A percentile compares a stretch with the other conserved stretches of the same genome.
Conservation (phyloP, 2,797 vertebrate genomes). For the Syndactyla subalaris region DNA sequence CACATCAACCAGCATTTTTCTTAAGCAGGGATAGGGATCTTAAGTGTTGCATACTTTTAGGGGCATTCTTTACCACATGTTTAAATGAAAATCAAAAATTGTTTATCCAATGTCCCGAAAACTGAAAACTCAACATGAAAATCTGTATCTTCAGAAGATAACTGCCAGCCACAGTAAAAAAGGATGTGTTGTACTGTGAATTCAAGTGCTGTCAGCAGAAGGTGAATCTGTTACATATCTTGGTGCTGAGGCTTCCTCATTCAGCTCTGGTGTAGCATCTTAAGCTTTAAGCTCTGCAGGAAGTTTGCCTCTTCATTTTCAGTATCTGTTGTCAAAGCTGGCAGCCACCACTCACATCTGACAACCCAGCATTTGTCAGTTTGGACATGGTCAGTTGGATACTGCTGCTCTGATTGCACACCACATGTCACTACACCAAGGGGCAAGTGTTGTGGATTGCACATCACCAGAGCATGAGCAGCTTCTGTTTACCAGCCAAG, state of each 20-base stretch:
- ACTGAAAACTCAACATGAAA: neutral
- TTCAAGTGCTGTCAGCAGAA: neutral
- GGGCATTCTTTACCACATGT: neutral
- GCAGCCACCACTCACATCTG: neutral
- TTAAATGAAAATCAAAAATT: neutral
- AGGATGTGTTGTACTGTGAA: neutral
- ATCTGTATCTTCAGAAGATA: neutral
- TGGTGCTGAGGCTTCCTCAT: neutral
- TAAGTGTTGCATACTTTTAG: neutral
- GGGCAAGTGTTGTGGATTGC: neutral
- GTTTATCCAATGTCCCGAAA: neutral
- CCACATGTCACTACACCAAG: neutral
- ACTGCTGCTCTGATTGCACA: neutral
- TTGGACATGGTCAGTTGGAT: neutral
- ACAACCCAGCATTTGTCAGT: neutral
- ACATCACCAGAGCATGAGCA: rapidly evolving
- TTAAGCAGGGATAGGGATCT: neutral
- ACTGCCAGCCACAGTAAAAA: neutral
- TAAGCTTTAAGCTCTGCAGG: neutral
- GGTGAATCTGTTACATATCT: neutral
- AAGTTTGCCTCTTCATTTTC: neutral
- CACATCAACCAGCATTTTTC: neutral
- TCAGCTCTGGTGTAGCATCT: neutral
- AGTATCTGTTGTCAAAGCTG: neutral
- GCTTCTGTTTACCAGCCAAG: neutral